Percentiles rank a stretch among this genome's conserved stretches.
These are phyloP conservation scores for Phytoseiulus persimilis DNA, from an alignment of 2,888 invertebrate species.

Conservation along the genomic window DNA sequence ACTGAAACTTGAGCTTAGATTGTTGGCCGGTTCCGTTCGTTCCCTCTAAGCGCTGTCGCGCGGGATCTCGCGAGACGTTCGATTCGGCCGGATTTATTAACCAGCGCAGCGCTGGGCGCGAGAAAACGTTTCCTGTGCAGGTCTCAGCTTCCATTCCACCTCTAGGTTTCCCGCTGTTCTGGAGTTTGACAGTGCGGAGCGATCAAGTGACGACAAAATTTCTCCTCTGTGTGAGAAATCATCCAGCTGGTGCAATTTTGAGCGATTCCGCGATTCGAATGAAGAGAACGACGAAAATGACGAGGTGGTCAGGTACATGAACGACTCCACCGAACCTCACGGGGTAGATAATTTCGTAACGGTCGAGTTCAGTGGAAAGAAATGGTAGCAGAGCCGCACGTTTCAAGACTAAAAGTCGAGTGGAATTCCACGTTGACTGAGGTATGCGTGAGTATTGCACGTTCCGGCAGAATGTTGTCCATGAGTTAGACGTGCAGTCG, in stretches of 20 bases:
- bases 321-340: too few species aligned
- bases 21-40: neutral
- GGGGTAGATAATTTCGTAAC: neutral
- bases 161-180: too few species aligned
- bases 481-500: neutral
- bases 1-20: neutral
- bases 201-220: too few species aligned
- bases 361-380: neutral
- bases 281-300: too few species aligned
- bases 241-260: too few species aligned
- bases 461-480: neutral
- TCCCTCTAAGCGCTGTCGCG: neutral
- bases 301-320: too few species aligned
- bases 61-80: neutral
- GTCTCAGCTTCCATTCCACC: too few species aligned
- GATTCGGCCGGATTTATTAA: neutral
- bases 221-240: too few species aligned
- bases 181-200: too few species aligned
- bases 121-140: neutral
- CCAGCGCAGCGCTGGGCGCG: neutral
- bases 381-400: neutral
- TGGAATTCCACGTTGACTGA: neutral
- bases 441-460: neutral
- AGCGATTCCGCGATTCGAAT: too few species aligned
- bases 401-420: neutral